Conservation (phyloP, 2,888 invertebrate species). For the Andrena fulva region DNA sequence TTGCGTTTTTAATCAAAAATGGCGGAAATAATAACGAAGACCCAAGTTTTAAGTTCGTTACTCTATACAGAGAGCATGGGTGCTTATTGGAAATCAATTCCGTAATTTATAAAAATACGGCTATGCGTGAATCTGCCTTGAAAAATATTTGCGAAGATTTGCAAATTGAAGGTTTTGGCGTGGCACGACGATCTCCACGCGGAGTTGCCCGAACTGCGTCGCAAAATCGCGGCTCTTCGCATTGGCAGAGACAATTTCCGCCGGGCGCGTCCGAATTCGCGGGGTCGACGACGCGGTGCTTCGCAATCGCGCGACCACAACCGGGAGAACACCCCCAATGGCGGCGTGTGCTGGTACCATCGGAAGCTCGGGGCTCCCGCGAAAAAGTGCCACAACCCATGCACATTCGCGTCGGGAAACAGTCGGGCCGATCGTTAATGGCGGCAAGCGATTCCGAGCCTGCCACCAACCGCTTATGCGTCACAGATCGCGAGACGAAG, state of each 20-base stretch:
- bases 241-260: not conserved
- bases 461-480: not conserved
- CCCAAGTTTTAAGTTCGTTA: too few species aligned
- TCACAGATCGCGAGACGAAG: not conserved
- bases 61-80: too few species aligned
- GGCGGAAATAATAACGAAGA: too few species aligned
- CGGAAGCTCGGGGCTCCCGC: not conserved
- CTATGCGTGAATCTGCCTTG: too few species aligned
- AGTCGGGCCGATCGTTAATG: not conserved
- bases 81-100: too few species aligned
- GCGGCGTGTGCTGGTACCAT: slow-evolving; percentile 2
- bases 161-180: too few species aligned
- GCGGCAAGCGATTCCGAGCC: not conserved
- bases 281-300: too few species aligned
- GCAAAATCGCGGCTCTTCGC: slow-evolving; percentile 7
- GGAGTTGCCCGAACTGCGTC: not conserved
- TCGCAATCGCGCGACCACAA: not conserved
- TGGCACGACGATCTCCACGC: not conserved
- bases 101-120: too few species aligned
- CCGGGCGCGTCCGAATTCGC: not conserved
- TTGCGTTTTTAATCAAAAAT: too few species aligned
- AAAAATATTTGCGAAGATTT: too few species aligned
- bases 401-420: not conserved
- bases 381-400: not conserved
- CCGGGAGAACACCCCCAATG: too few species aligned